Percentiles rank a stretch among this genome's conserved stretches.
Evolutionary conservation across 2,113 vertebrate genomes (phyloP).

Genomic region (Terrapene triunguis): DNA sequence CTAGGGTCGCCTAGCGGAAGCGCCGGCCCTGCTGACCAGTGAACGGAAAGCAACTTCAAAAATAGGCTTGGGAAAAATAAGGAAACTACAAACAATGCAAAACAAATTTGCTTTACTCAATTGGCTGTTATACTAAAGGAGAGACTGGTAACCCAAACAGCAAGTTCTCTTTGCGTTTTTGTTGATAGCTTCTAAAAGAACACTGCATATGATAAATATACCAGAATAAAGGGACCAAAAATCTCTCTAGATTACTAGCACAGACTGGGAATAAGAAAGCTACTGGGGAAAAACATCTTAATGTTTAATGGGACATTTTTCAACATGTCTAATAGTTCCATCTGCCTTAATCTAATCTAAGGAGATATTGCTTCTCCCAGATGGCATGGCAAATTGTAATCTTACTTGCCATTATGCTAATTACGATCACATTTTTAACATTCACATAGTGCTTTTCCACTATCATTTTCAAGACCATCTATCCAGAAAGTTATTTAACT

Average conservation of each 20-base stretch:
- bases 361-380: background rate
- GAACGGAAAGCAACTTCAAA: conserved; percentile 15
- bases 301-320: conserved; percentile 29
- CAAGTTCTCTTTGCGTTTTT: background rate
- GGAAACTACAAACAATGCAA: conserved; percentile 30
- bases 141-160: conserved; percentile 25
- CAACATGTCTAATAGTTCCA: background rate
- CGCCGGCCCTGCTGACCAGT: background rate
- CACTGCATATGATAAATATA: background rate
- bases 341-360: conserved; percentile 33
- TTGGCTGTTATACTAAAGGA: background rate
- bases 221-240: background rate
- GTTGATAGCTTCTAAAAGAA: background rate
- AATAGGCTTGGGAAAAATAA: background rate
- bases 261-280: background rate
- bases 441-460: background rate
- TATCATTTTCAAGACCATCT: background rate
- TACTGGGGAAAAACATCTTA: conserved; percentile 14
- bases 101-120: conserved; percentile 3
- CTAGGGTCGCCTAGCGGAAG: too few species aligned
- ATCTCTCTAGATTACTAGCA: background rate
- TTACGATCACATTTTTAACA: conserved; percentile 11
- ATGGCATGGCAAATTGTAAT: background rate
- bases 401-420: conserved; percentile 32
- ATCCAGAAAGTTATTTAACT: conserved; percentile 13